Conservation (phyloP, 1,140 invertebrate genomes). For the Subanguina moxae region DNA sequence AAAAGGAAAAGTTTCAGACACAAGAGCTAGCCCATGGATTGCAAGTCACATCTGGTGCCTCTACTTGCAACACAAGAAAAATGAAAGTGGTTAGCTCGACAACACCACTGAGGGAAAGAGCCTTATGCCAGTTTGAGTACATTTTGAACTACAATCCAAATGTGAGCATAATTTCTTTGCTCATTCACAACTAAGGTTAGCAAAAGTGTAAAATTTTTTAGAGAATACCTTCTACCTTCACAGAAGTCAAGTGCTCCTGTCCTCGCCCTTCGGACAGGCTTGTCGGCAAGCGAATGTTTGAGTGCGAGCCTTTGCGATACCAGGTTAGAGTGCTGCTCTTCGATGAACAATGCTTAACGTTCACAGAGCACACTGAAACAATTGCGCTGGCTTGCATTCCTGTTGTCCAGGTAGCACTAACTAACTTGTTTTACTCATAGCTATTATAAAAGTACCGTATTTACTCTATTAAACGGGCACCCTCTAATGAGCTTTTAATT, state of each 20-base stretch:
- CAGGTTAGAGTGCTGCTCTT: constrained; percentile 57
- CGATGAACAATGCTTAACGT: constrained; percentile 55
- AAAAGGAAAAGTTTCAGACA: constrained; percentile 44
- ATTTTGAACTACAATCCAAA: constrained; percentile 59
- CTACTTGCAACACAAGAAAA: constrained; percentile 53
- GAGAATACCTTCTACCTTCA: constrained; percentile 58
- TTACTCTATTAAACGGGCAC: no score
- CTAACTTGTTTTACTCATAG: neutral
- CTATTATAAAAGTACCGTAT: no score
- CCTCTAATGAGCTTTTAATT: no score
- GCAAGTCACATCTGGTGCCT: constrained; percentile 58
- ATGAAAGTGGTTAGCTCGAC: constrained; percentile 50
- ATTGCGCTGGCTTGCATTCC: constrained; percentile 56
- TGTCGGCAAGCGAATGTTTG: constrained; percentile 57
- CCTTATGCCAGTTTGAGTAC: constrained; percentile 58
- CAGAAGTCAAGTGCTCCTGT: constrained; percentile 59
- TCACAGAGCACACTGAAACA: constrained; percentile 52
- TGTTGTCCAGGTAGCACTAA: constrained; percentile 51
- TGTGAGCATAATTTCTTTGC: no score
- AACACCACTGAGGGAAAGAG: constrained; percentile 54
- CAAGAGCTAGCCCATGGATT: constrained; percentile 47
- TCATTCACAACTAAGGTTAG: no score
- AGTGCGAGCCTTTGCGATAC: constrained; percentile 57
- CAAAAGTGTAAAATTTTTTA: constrained; percentile 38
- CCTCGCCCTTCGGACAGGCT: constrained; percentile 49